Conservation (phyloP, 2,113 vertebrate species). For the Heptranchias perlo region DNA sequence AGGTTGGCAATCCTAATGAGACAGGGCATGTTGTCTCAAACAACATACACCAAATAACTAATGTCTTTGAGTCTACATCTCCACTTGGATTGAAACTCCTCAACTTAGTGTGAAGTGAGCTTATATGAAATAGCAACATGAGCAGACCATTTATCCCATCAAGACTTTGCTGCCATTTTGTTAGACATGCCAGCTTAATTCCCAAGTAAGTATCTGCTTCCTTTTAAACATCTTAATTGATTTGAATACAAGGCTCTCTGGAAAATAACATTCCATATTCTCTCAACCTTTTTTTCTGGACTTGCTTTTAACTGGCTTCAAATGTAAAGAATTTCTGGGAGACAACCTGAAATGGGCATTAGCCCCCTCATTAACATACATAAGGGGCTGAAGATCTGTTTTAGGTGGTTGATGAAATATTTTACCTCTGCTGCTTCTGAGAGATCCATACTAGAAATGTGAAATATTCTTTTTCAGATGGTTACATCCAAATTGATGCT, state of each 20-base stretch:
- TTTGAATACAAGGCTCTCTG: neutral
- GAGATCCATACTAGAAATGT: neutral
- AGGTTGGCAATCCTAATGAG: no score
- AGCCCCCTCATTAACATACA: neutral
- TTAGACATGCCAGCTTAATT: no score
- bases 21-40: no score
- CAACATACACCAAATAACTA: no score
- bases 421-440: neutral
- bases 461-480: slow-evolving; percentile 52
- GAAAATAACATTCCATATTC: neutral
- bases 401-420: neutral
- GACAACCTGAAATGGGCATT: neutral
- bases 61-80: no score
- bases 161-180: neutral
- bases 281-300: neutral
- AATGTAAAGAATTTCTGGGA: neutral
- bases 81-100: no score
- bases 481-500: slow-evolving; percentile 49
- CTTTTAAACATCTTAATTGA: no score
- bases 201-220: no score
- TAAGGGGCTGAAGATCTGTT: neutral
- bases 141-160: no score
- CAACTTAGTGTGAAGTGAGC: no score
- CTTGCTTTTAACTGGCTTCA: neutral
- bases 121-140: no score